Base-by-base conservation (phyloP, 2,113 vertebrate species). In the Dolichotis patagonum region DNA sequence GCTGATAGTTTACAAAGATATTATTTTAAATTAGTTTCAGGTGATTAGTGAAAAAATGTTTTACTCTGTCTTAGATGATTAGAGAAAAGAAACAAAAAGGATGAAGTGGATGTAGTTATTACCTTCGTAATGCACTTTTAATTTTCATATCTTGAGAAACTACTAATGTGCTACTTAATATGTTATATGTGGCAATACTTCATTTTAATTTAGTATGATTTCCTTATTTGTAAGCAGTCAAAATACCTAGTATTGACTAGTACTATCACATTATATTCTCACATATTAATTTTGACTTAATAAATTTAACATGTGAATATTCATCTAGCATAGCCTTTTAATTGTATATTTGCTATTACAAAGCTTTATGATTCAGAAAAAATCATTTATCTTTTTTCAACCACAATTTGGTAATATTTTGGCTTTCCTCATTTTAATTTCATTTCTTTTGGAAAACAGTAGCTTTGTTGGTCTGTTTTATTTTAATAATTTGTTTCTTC, bases 21-120 rank as follows among this genome's bases (percentile, higher is more conserved):
- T 62, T 71, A 88, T 88, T 96, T 93, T 94, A 83, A 94, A 56
- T 90, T 87, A 94, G 28, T 38, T 26, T 91, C 73, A 96, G 41
- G 14, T 71, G 6, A 95, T 54, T 63, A 46, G 26, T 87, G 17
- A 65, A 88, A 83, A 9, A 75, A 43, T 60, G 54, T 52, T 58
- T 91, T 91, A 22, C 4, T 80, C 80, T 94, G 8, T 89, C 26
- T 65, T 81, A 26, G 30, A 73, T 20, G 56, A 75, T 73, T 63
- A 32, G 12, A 35, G 30, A 67, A 94, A 7, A 35, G 65, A 67
- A 69, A n/a, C 14, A 77, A 58, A 43, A 52, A 35, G 0, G 13
- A 3, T 16, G 1, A 80, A 49, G 78, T 38, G 3, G 43, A 41
- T 19, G 49, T 83, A 9, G 5, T 24, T 90, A 17, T 91, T 95